Evolutionary conservation across 2,888 invertebrate species (phyloP), one percentile per base, ranked within the genome.

Genomic region (Pammene aurita): DNA sequence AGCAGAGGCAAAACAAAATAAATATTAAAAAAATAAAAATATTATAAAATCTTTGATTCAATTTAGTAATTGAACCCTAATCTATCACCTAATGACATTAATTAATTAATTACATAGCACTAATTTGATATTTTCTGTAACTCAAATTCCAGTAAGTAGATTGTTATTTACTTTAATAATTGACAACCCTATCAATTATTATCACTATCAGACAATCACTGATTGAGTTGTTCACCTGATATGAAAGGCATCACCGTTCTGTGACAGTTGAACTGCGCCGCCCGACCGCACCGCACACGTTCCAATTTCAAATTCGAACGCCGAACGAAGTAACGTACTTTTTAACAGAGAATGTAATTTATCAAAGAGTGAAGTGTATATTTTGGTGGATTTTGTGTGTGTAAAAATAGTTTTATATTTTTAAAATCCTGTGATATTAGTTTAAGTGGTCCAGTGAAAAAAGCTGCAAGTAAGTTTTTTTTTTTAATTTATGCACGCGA

Each of bases 361-460:
- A 79, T 74, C 78, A 80, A 75, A 74, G 34, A 76, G 75, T 74
- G 76, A 79, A 76, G 74, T 80, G 75, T 67, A 56, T 72, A 76
- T 73, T 67, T 73, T 75, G 78, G 81, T 84, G 79, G 73, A 74
- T 72, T 76, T 76, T 74, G 80, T 82, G 82, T 72, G 81, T 83
- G 80, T 76, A 77, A 71, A 74, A 77, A 76, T 77, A 72, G 73
- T 71, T 70, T 73, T 74, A 34, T 7, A 13, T 75, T 79, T 73
- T 75, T 85, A 86, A 87, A 90, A 91, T 90, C 89, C 92, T 92
- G 92, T 92, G 92, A 92, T 92, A 92, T 87, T 91, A 90, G 86
- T 80, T 76, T 88, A 87, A 87, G 85, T 77, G 78, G 65, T 71
- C 75, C 81, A 74, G 81, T 78, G 80, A 76, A 73, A 73, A 63